Conservation (phyloP, 2,113 vertebrate species). For the Ranitomeya imitator region DNA sequence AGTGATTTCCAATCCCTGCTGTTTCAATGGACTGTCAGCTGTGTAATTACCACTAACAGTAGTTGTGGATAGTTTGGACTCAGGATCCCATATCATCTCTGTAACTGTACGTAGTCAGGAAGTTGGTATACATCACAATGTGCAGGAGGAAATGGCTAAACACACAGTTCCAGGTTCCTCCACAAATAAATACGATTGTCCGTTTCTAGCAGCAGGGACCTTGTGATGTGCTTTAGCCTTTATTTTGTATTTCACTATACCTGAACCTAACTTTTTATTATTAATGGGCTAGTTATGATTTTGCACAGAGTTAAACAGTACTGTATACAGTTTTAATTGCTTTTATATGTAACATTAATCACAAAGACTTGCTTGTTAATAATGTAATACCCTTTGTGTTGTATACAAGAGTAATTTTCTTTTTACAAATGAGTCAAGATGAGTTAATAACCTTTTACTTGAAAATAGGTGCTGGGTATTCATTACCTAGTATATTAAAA, state of each 20-base stretch:
- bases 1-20: too few species aligned
- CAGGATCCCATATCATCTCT: too few species aligned
- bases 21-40: too few species aligned
- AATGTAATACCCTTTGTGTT: neutral
- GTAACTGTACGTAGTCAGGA: too few species aligned
- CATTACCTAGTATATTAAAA: constrained; percentile 12
- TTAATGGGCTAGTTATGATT: neutral
- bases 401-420: constrained; percentile 20
- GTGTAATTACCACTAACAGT: too few species aligned
- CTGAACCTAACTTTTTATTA: neutral
- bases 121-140: too few species aligned
- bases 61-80: too few species aligned
- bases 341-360: constrained; percentile 33
- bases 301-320: neutral
- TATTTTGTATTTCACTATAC: neutral
- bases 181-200: too few species aligned
- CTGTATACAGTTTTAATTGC: neutral
- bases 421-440: constrained; percentile 19
- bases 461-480: neutral
- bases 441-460: constrained; percentile 29
- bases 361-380: constrained; percentile 26
- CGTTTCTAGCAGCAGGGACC: too few species aligned
- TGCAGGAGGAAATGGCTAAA: too few species aligned
- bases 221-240: neutral
- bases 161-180: too few species aligned